phyloP scores from a whole-genome alignment of 2,888 invertebrate species.

The Orgyia antiqua region DNA sequence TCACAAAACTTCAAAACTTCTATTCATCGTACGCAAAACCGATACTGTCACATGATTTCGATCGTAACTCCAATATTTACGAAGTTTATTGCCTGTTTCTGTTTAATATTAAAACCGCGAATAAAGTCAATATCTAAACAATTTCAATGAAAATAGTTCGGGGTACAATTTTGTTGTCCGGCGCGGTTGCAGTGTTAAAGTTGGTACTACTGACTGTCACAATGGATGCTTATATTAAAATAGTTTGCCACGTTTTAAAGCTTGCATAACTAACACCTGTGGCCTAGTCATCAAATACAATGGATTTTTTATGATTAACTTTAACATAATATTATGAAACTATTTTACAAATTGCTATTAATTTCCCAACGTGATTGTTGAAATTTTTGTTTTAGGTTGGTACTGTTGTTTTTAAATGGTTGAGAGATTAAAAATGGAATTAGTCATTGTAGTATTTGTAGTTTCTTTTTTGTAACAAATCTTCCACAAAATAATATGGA shows the following conservation, averaged over 20 bases:
- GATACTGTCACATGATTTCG: constrained; percentile 4
- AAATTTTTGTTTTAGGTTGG: constrained; percentile 22
- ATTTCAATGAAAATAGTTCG: constrained; percentile 63
- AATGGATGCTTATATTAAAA: constrained; percentile 60
- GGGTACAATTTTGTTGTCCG: constrained; percentile 37
- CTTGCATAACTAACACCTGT: constrained; percentile 41
- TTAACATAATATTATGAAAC: constrained; percentile 28
- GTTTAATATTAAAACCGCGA: constrained; percentile 17
- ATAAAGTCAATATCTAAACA: constrained; percentile 42
- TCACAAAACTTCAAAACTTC: constrained; percentile 9
- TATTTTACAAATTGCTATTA: constrained; percentile 14
- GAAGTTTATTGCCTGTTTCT: constrained; percentile 3
- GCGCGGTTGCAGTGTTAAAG: constrained; percentile 24
- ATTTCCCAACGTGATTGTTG: constrained; percentile 29
- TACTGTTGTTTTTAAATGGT: constrained; percentile 20
- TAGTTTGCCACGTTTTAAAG: constrained; percentile 39
- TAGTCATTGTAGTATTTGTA: too few species aligned
- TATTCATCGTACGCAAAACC: constrained; percentile 4
- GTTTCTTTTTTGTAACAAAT: too few species aligned
- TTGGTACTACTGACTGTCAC: constrained; percentile 26
- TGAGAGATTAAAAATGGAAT: not conserved
- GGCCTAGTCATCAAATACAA: constrained; percentile 34
- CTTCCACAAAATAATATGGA: too few species aligned
- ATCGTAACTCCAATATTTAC: constrained; percentile 8
- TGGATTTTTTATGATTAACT: constrained; percentile 28